Base-by-base conservation (phyloP, 1,140 invertebrate genomes). In the Atta texana region DNA sequence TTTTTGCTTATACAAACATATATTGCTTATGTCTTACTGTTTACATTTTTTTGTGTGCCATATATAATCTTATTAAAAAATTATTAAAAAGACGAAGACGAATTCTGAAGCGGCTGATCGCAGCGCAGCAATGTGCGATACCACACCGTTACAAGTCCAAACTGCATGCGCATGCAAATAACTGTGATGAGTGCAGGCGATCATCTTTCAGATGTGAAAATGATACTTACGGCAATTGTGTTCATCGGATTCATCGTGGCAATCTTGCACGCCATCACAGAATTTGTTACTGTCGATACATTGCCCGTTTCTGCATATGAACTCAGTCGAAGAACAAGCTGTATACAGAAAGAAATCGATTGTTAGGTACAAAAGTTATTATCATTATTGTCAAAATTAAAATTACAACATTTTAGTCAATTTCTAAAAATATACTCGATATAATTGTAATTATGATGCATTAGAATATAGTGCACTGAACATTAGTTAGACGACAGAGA, bases 231-330 rank as follows among this genome's bases (percentile, higher is more conserved):
- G 94, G 92, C 96, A 97, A 75, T 95, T 95, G 85, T 94, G 93
- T 92, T 97, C 97, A 90, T 97, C 97, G 55, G 96, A 96, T 85
- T 93, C 92, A 64, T 96, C 96, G 24, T 92, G 90, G 92, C 97
- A 97, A 89, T 98, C 96, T 59, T 81, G 57, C 1, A 94, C 85
- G 16, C 96, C 95, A 93, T 98, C 95, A 94, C 97, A 98, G 39
- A 96, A 95, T 71, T 95, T 94, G 75, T 92, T 94, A 18, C 92
- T 91, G 49, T 95, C 96, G 77, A 98, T 96, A 92, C 98, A 98
- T 87, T 96, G 96, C 7, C 96, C 96, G 92, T 97, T 96, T 85
- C 95, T 93, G 92, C 97, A 96, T 88, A 95, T 91, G 90, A 95
- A 95, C 87, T 96, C 92, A 75, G 93, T 94, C 53, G 87, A 59